phyloP scores from a whole-genome alignment of 2,888 invertebrate species.

The Corbicula japonica region DNA sequence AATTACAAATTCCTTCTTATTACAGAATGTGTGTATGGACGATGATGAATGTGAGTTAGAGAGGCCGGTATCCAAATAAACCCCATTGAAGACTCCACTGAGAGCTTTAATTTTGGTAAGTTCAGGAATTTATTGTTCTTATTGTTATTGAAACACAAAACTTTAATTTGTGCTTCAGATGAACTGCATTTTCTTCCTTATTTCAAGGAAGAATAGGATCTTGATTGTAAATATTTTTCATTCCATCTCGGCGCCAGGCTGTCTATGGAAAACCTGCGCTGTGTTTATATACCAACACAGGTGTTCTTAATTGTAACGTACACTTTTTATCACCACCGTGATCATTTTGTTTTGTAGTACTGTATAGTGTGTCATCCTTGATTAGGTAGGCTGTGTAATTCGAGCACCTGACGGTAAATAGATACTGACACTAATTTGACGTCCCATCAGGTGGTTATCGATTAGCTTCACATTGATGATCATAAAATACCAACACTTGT shows the following conservation, averaged over 20 bases:
- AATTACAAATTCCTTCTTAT: constrained; percentile 9
- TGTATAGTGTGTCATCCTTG: constrained; percentile 35
- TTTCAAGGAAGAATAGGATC: constrained; percentile 25
- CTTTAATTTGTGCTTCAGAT: no score
- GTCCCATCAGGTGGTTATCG: constrained; percentile 40
- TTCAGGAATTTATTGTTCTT: background rate
- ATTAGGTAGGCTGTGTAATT: constrained; percentile 38
- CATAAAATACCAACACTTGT: no score
- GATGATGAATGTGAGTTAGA: constrained; percentile 41
- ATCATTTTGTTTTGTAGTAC: constrained; percentile 35
- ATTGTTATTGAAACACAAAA: no score
- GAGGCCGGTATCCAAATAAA: constrained; percentile 64
- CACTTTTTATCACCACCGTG: constrained; percentile 31
- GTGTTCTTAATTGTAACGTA: constrained; percentile 48
- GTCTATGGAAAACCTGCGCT: constrained; percentile 46
- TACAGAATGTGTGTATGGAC: constrained; percentile 40
- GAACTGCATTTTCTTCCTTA: constrained; percentile 23
- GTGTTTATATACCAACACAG: constrained; percentile 45
- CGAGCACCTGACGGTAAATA: constrained; percentile 34
- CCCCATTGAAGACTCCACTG: background rate
- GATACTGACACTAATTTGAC: constrained; percentile 61
- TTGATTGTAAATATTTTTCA: constrained; percentile 43
- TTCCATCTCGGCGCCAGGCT: constrained; percentile 44
- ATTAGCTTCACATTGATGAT: no score
- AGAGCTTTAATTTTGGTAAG: constrained; percentile 55